These are phyloP conservation scores for Liparis tanakae DNA, from an alignment of 2,797 vertebrate species.

Conservation along the genomic window DNA sequence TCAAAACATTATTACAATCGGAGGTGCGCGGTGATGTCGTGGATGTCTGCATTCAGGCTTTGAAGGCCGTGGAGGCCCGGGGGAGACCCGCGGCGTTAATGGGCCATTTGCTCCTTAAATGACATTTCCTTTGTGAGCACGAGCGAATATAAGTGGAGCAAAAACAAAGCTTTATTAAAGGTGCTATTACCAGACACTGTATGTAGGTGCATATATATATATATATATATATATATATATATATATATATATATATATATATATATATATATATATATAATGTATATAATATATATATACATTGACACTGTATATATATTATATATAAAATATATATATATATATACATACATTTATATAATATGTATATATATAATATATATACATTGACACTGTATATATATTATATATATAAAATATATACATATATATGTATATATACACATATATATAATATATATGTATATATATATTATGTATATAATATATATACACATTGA, in stretches of 20 bases:
- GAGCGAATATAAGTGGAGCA: conserved; percentile 39
- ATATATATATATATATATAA: not conserved
- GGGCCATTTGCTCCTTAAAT: conserved; percentile 59
- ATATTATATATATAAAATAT: too few relatives aligned
- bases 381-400: too few relatives aligned
- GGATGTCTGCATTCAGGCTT: conserved; percentile 27
- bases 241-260: not conserved
- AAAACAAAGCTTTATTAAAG: conserved; percentile 54
- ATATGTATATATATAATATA: not conserved
- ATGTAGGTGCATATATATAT: not conserved
- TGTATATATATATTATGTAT: not conserved
- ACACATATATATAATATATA: too few relatives aligned
- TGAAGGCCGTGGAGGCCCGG: conserved; percentile 17
- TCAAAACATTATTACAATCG: conserved; percentile 48
- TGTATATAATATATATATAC: too few relatives aligned
- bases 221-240: too few relatives aligned
- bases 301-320: not conserved
- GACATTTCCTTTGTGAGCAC: conserved; percentile 56
- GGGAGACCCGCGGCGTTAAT: conserved; percentile 50
- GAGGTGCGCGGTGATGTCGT: conserved; percentile 38
- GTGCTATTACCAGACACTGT: conserved; percentile 32
- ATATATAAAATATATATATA: not conserved
- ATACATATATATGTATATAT: too few relatives aligned
- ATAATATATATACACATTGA: too few relatives aligned
- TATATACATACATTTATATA: too few relatives aligned